Evolutionary conservation across 2,888 invertebrate species (phyloP).

Genomic region (Xylota segnis): DNA sequence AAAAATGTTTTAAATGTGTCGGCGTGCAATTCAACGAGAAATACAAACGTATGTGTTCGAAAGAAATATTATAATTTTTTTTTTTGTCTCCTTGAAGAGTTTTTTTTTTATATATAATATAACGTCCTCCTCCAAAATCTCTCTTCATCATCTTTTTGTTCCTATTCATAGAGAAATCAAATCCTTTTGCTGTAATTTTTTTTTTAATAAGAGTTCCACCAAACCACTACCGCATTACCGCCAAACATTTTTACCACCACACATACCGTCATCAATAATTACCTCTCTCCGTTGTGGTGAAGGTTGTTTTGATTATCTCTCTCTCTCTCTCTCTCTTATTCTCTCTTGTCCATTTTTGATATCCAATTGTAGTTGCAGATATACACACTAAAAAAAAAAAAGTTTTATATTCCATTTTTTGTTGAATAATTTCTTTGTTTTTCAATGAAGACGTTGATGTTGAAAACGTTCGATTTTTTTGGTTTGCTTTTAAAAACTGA

Average conservation of each 20-base stretch:
- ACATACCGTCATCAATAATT: conserved; percentile 58
- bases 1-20: conserved; percentile 58
- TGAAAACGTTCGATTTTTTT: conserved; percentile 54
- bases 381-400: conserved; percentile 67
- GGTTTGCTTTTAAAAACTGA: no score
- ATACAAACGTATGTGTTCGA: conserved; percentile 74
- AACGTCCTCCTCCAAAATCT: conserved; percentile 58
- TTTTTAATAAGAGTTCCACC: conserved; percentile 44
- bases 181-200: conserved; percentile 54
- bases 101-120: conserved; percentile 52
- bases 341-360: conserved; percentile 78
- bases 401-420: conserved; percentile 54
- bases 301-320: conserved; percentile 62
- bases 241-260: conserved; percentile 54
- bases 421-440: conserved; percentile 66
- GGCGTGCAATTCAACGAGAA: conserved; percentile 72
- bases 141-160: conserved; percentile 67
- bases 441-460: conserved; percentile 50
- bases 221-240: conserved; percentile 31
- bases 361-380: conserved; percentile 70
- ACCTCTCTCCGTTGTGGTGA: conserved; percentile 61
- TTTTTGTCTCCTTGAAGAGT: conserved; percentile 72
- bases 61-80: conserved; percentile 62
- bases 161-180: conserved; percentile 55
- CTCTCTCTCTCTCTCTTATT: conserved; percentile 51